Base-by-base conservation (phyloP, 2,797 vertebrate species). In the Chromis chromis region DNA sequence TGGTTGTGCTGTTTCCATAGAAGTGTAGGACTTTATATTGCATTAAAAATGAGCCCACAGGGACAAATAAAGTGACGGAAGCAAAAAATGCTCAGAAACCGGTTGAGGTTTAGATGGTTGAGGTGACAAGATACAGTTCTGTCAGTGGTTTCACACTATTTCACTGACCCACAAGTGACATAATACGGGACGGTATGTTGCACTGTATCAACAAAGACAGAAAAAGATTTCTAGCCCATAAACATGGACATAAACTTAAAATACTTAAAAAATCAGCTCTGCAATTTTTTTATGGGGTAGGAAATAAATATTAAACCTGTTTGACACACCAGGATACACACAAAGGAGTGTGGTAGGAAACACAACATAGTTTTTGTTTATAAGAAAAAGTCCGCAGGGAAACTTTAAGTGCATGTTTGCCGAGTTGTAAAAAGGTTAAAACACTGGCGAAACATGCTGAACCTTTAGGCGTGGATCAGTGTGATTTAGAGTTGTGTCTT, bases 401-500 rank as follows among this genome's bases (percentile, higher is more conserved):
- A 28, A 1, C 6, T 17, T 28, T 28, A 63, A 64, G 5, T 42
- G 4, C 4, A 33, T 57, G 6, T 39, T n/a, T 42, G 13, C 11
- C 12, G 2, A 31, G 46, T 55, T 57, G 10, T 63, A 49, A 74
- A 63, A 56, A 4, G 12, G 9, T 59, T 33, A 21, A 61, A 55
- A 53, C 13, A 16, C 19, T 19, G 11, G 22, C 1, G 17, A 50
- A 64, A 66, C 12, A 31, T 65, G 17, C 33, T 40, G 14, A 24
- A 62, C 16, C 19, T 68, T 49, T 28, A 36, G 6, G 50, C 40
- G 12, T 50, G 44, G 16, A 17, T 22, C 22, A 25, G 24, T 46
- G 24, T 57, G 33, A 69, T 66, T 64, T 66, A 39, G 3, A 58
- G 22, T 58, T 27, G 28, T 53, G 50, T 74, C 27, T 70, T 2